Conservation (phyloP, 2,113 vertebrate genomes). For the Castor canadensis region DNA sequence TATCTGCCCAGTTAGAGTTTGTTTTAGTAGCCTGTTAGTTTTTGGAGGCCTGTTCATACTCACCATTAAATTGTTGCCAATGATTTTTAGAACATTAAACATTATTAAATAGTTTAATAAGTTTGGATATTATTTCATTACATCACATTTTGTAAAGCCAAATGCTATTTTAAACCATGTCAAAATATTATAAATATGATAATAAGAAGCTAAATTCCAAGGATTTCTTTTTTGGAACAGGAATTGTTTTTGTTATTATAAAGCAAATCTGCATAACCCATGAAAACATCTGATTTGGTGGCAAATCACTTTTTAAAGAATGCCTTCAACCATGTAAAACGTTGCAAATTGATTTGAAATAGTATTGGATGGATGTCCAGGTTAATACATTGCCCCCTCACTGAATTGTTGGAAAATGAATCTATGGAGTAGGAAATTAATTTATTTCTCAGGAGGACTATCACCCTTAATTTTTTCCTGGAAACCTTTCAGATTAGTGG, state of each 20-base stretch:
- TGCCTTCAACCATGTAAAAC: constrained; percentile 45
- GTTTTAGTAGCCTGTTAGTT: background rate
- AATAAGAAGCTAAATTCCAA: constrained; percentile 43
- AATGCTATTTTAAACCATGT: constrained; percentile 36
- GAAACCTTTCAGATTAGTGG: background rate
- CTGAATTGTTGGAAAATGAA: constrained; percentile 35
- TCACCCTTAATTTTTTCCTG: background rate
- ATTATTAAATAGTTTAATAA: constrained; percentile 19
- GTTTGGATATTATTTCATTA: constrained; percentile 4
- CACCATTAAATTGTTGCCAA: background rate
- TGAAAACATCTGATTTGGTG: constrained; percentile 57
- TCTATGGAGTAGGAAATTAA: constrained; percentile 38
- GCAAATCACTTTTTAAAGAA: constrained; percentile 65
- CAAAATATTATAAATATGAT: constrained; percentile 36
- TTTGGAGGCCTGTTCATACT: background rate
- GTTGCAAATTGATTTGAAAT: constrained; percentile 60
- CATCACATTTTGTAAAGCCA: background rate
- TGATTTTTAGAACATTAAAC: constrained; percentile 43
- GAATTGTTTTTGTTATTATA: constrained; percentile 40
- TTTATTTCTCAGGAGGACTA: constrained; percentile 23
- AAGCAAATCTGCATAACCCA: constrained; percentile 59
- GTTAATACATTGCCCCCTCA: constrained; percentile 15
- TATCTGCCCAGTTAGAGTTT: background rate
- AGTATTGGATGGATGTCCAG: constrained; percentile 37
- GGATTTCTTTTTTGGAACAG: background rate